Conservation (phyloP, 2,888 invertebrate species). For the Drosophila merina region DNA sequence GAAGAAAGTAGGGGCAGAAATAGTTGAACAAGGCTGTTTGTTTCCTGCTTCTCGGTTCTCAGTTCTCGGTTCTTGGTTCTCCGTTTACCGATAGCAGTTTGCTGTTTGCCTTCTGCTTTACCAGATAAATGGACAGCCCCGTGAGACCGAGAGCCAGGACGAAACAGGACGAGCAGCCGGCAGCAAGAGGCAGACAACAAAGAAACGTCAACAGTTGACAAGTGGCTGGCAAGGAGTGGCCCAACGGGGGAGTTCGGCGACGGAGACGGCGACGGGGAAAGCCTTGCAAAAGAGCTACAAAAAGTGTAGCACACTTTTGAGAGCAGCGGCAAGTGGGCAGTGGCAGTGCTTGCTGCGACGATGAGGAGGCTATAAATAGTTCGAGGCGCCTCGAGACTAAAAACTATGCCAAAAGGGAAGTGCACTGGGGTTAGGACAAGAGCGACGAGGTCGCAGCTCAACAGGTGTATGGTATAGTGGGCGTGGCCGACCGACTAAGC, state of each 20-base stretch:
- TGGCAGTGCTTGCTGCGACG: conserved; percentile 7
- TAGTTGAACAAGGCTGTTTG: conserved; percentile 21
- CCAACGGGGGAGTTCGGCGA: conserved; percentile 7
- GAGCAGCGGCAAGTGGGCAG: conserved; percentile 36
- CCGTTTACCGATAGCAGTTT: conserved; percentile 57
- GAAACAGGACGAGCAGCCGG: conserved; percentile 39
- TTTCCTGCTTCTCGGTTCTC: conserved; percentile 31
- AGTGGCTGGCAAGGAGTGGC: conserved; percentile 52
- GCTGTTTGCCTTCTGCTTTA: conserved; percentile 54
- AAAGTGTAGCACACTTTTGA: conserved; percentile 31
- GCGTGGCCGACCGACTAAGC: background rate
- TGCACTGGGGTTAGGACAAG: conserved; percentile 1
- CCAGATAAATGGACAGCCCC: conserved; percentile 74
- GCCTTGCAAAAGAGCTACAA: conserved; percentile 21
- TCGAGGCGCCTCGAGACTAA: conserved; percentile 65
- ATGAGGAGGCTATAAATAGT: conserved; percentile 62
- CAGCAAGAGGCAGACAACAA: conserved; percentile 58
- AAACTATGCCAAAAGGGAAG: conserved; percentile 68
- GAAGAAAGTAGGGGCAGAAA: conserved; percentile 2
- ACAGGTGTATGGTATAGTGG: conserved; percentile 31
- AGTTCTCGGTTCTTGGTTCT: conserved; percentile 48
- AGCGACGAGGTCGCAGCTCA: conserved; percentile 22
- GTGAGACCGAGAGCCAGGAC: conserved; percentile 58
- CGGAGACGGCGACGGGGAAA: background rate
- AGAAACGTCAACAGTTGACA: conserved; percentile 73